Evolutionary conservation across 1,140 invertebrate genomes (phyloP).

Genomic region (Dreissena rostriformis): DNA sequence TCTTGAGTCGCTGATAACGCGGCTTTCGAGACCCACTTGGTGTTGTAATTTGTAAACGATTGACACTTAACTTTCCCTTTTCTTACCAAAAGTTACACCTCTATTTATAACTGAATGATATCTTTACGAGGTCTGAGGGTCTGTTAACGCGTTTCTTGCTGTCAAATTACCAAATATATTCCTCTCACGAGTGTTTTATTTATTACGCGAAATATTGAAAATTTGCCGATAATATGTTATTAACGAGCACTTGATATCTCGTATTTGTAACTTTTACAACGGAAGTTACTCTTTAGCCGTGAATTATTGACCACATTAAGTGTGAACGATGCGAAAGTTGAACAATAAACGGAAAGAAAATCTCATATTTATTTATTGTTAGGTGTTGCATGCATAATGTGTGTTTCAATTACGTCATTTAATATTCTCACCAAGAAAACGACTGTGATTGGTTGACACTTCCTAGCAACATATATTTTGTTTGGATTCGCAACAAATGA

Average conservation of each 20-base stretch:
- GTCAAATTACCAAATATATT: slow-evolving; percentile 2
- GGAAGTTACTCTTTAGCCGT: too few relatives aligned
- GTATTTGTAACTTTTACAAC: too few relatives aligned
- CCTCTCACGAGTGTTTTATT: background rate
- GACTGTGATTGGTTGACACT: too few relatives aligned
- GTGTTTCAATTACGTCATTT: too few relatives aligned
- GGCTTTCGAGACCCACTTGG: background rate
- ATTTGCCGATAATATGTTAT: background rate
- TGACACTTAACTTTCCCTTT: slow-evolving; percentile 34
- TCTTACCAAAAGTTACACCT: slow-evolving; percentile 8
- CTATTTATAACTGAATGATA: slow-evolving; percentile 49
- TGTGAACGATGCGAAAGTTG: too few relatives aligned
- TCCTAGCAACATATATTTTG: too few relatives aligned
- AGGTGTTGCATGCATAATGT: too few relatives aligned
- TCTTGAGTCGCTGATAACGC: background rate
- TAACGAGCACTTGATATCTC: background rate
- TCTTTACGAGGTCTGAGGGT: slow-evolving; percentile 11
- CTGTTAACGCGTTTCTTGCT: background rate
- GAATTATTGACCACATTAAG: too few relatives aligned
- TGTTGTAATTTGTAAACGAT: slow-evolving; percentile 44
- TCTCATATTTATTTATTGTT: too few relatives aligned
- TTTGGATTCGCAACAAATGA: too few relatives aligned
- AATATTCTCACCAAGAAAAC: too few relatives aligned
- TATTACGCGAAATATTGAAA: slow-evolving; percentile 6
- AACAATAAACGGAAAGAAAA: too few relatives aligned